Evolutionary conservation across 2,113 vertebrate species (phyloP).

Genomic region (Nestor notabilis): DNA sequence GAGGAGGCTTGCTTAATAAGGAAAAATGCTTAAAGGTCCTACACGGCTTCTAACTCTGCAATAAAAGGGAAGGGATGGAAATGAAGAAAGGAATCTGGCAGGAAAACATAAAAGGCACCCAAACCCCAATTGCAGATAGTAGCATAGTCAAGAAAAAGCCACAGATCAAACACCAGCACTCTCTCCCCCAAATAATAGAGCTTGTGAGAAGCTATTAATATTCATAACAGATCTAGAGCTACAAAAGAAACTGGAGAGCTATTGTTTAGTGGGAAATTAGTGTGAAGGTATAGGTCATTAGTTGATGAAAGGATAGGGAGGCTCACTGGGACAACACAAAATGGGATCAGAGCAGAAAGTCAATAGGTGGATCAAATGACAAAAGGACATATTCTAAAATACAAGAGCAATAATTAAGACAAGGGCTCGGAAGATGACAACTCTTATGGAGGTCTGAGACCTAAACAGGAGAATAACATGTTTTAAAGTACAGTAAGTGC

Average conservation of each 20-base stretch:
- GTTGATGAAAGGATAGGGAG: slow-evolving; percentile 73
- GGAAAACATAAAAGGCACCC: slow-evolving; percentile 66
- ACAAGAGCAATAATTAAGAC: slow-evolving; percentile 22
- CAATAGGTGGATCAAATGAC: slow-evolving; percentile 52
- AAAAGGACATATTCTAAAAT: slow-evolving; percentile 28
- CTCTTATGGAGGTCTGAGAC: neutral
- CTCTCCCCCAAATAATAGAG: slow-evolving; percentile 70
- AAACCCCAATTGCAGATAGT: slow-evolving; percentile 45
- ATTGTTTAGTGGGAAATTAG: slow-evolving; percentile 74
- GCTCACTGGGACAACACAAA: neutral
- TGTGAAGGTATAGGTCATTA: slow-evolving; percentile 57
- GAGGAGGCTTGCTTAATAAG: slow-evolving; percentile 69
- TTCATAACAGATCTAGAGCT: slow-evolving; percentile 73
- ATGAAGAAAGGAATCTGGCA: slow-evolving; percentile 43
- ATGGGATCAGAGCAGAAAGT: slow-evolving; percentile 49
- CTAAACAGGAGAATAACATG: neutral
- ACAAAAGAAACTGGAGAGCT: slow-evolving; percentile 73
- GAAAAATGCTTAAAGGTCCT: slow-evolving; percentile 69
- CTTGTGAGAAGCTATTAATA: slow-evolving; percentile 78
- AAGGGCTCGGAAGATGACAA: neutral
- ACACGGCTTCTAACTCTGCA: slow-evolving; percentile 29
- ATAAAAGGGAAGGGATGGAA: slow-evolving; percentile 58
- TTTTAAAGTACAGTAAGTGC: neutral
- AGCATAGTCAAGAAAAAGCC: slow-evolving; percentile 59
- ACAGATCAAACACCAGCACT: slow-evolving; percentile 74